Base-by-base conservation (phyloP, 2,888 invertebrate genomes). In the Liodrosophila aerea region DNA sequence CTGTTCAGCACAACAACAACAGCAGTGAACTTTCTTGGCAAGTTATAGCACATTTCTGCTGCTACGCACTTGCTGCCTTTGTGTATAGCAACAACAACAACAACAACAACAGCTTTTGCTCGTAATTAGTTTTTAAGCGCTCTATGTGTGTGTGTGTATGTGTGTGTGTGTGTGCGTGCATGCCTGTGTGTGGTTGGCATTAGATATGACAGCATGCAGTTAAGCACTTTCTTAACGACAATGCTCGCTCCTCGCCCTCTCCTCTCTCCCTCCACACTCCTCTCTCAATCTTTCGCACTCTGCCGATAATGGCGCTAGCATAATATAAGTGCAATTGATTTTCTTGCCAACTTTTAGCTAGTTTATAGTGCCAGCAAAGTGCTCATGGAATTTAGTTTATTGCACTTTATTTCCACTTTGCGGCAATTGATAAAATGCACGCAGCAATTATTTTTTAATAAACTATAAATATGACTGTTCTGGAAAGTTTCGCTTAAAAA, bases 111-210 rank as follows among this genome's bases (percentile, higher is more conserved):
- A 65, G 51, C 81, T 83, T 83, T 22, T 69, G 64, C 69, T 80
- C 68, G 81, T 81, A 81, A 81, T 85, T 81, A 81, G 86, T 85
- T 81, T 85, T 81, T 81, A 81, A 81, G 86, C 77, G 64, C 58
- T 64, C 51, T 53, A 34, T 44, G 54, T 62, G 50, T 51, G 50
- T 9, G 30, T 31, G 40, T 29, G 43, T 16, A 31, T 41, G 50
- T 53, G 47, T 60, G 58, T 33, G 31, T 53, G 50, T 37, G 29
- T 43, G 33, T 44, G 62, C 45, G 45, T 45, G 56, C 44, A 41
- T 50, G 49, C 41, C 53, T 54, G 71, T 62, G 62, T 30, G 51
- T 34, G 50, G 47, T 57, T 66, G 67, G 73, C 67, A 71, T 73
- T 72, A 72, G 75, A 73, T 76, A 84, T 84, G 77, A 78, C 81